Evolutionary conservation across 64 coral and sea anemone species (phyloP), one percentile per base, ranked within the genome.

Genomic region (Astreopora myriophthalma): DNA sequence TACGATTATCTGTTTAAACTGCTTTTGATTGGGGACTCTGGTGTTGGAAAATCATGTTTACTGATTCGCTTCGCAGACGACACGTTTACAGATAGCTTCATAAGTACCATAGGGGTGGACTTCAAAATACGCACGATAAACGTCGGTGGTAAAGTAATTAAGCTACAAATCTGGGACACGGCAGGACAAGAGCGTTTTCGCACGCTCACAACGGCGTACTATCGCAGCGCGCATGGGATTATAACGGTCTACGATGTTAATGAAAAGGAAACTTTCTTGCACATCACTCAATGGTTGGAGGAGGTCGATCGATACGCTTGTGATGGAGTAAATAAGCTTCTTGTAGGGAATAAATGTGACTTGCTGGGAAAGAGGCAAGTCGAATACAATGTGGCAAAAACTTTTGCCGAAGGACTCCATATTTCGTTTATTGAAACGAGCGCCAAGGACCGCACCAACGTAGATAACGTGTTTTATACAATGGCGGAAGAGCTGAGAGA

Each of bases 1-100:
- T 99, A 99, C 64, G 97, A 99, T 72, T 99, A 96, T 88, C 81
- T 99, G 72, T 99, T 99, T 71, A 99, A 99, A 88, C 84, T 99
- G 19, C 91, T 99, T 46, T 40, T 99, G 7, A 96, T 99, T 48
- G 97, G 97, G 5, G 97, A 99, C 86, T 99, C 97, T 48, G 97
- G 97, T 13, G 97, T 99, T 5, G 97, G 97, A n/a, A 99, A 99
- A 69, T 96, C 94, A 29, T 95, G 97, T 71, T 80, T 99, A 4
- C 84, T 99, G 8, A 87, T 99, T 85, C 97, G 97, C 24, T 99
- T 99, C 90, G 97, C 97, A n/a, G 97, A 99, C 48, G 97, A 99
- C 63, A 85, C 94, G 22, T 99, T 99, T 84, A 96, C 89, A 1
- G 94, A 99, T 25, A 89, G 90, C 51, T 99, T 93, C 34, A 99